Percentiles rank a stretch among this genome's conserved stretches.
These are phyloP conservation scores for Tanaodytes sp. DNA, from an alignment of 2,888 invertebrate species.

Conservation along the genomic window DNA sequence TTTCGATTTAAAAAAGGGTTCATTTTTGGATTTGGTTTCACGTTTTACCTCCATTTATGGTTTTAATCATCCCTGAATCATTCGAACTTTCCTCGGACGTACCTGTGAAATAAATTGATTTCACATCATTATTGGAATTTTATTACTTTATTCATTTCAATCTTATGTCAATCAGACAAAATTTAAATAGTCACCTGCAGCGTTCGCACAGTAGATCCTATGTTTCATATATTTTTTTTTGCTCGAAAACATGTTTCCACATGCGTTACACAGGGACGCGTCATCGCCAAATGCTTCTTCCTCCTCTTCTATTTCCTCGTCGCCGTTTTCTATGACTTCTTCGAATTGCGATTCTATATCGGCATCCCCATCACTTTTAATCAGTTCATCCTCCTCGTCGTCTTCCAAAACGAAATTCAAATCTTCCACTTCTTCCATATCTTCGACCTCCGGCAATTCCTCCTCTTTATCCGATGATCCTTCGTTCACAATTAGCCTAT, in stretches of 20 bases:
- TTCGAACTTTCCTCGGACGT: constrained; percentile 28
- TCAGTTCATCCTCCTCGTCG: constrained; percentile 47
- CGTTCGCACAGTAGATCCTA: constrained; percentile 24
- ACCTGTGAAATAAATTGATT: constrained; percentile 9
- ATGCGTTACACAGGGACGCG: constrained; percentile 40
- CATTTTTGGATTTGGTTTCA: no score
- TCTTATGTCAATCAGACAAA: no score
- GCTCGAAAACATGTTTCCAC: constrained; percentile 40
- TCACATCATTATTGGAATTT: no score
- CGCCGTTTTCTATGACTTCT: constrained; percentile 45
- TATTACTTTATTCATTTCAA: no score
- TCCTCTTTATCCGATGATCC: not conserved
- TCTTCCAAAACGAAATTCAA: constrained; percentile 34
- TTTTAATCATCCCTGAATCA: not conserved
- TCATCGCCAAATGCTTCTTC: constrained; percentile 23
- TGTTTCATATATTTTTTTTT: constrained; percentile 41
- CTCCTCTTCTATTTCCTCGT: constrained; percentile 11
- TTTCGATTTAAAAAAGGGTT: no score
- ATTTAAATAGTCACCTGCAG: constrained; percentile 37
- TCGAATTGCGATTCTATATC: constrained; percentile 41
- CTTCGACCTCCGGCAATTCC: not conserved
- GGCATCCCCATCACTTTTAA: no score
- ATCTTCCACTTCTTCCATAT: constrained; percentile 44
- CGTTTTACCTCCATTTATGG: constrained; percentile 27
- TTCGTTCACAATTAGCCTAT: constrained; percentile 12